Evolutionary conservation across 2,888 invertebrate genomes (phyloP).

Genomic region (Apamea monoglypha): DNA sequence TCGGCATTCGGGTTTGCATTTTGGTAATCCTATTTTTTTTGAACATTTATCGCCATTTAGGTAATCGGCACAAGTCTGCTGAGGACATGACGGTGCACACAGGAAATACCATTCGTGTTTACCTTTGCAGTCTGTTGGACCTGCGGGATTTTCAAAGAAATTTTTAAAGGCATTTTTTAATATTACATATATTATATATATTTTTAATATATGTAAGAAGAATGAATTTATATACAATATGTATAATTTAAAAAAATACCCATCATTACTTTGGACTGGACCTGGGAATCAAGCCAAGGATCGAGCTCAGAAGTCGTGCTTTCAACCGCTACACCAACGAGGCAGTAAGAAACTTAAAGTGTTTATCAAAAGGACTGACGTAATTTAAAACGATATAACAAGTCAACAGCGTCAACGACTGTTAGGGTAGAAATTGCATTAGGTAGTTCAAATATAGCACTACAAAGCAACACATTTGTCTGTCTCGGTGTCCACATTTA

Average conservation of each 20-base stretch:
- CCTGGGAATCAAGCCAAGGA: not conserved
- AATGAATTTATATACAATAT: not conserved
- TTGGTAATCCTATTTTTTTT: not conserved
- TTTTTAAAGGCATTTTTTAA: not conserved
- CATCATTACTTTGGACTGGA: too few relatives aligned
- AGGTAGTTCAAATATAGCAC: conserved; percentile 1
- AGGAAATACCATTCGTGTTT: conserved; percentile 34
- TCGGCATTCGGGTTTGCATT: conserved; percentile 64
- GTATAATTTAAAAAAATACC: too few relatives aligned
- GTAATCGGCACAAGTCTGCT: conserved; percentile 48
- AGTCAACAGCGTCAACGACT: not conserved
- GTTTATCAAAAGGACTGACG: not conserved
- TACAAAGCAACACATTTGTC: conserved; percentile 10
- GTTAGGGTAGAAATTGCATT: conserved; percentile 5
- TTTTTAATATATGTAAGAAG: too few relatives aligned
- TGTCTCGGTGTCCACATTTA: conserved; percentile 33
- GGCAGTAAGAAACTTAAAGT: not conserved
- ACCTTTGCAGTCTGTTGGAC: conserved; percentile 37
- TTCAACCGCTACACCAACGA: not conserved
- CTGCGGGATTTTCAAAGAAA: conserved; percentile 14
- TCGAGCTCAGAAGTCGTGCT: not conserved
- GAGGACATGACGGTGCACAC: conserved; percentile 48
- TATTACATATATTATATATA: too few relatives aligned
- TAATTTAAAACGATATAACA: not conserved
- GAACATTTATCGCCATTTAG: conserved; percentile 33